Evolutionary conservation across 2,113 vertebrate species (phyloP).

Genomic region (Phyllostomus hastatus): DNA sequence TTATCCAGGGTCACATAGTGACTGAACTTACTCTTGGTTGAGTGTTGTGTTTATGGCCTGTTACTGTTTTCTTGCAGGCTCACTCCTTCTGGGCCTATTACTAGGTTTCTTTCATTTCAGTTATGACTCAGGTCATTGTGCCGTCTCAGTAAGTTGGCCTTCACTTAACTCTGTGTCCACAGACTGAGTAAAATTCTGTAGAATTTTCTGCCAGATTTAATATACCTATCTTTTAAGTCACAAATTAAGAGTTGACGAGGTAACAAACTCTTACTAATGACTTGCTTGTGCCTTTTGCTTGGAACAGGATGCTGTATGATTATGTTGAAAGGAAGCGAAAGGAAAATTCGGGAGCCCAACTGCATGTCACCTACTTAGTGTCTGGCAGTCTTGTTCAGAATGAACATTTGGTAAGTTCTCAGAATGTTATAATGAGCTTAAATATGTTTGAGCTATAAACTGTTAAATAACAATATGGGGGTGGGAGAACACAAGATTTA

Average conservation of each 20-base stretch:
- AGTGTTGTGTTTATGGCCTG: neutral
- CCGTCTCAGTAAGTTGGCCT: neutral
- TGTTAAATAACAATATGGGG: neutral
- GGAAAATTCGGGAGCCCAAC: slow-evolving; percentile 87
- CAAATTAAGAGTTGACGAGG: slow-evolving; percentile 19
- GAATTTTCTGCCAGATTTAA: neutral
- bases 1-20: neutral
- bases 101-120: slow-evolving; percentile 16
- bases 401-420: slow-evolving; percentile 85
- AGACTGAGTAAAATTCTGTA: neutral
- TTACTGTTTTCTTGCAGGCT: slow-evolving; percentile 10
- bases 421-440: neutral
- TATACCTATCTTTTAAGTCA: slow-evolving; percentile 18
- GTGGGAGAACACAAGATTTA: neutral
- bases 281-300: slow-evolving; percentile 42
- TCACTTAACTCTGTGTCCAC: neutral
- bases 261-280: slow-evolving; percentile 26
- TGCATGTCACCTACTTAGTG: slow-evolving; percentile 94
- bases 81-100: neutral
- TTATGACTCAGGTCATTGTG: neutral
- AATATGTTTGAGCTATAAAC: neutral
- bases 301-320: slow-evolving; percentile 93
- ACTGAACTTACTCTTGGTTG: neutral
- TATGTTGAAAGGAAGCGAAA: slow-evolving; percentile 94
- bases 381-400: slow-evolving; percentile 89